Evolutionary conservation across 2,888 invertebrate species (phyloP).

Genomic region (Hydraecia micacea): DNA sequence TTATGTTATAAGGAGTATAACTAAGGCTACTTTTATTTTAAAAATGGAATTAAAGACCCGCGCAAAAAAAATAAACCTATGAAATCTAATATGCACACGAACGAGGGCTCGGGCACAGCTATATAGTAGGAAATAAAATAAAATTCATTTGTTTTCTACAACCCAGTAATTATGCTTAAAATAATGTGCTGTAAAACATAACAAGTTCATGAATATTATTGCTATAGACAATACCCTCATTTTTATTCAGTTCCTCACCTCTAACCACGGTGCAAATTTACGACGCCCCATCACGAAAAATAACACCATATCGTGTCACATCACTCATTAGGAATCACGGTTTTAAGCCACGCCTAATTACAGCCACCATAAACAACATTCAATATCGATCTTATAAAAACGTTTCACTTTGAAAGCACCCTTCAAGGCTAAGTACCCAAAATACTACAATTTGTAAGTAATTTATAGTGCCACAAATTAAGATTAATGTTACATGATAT

Average conservation of each 20-base stretch:
- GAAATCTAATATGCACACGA: background rate
- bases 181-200: conserved; percentile 36
- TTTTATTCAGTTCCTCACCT: conserved; percentile 30
- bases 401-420: conserved; percentile 42
- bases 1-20: background rate
- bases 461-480: conserved; percentile 64
- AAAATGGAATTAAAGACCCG: background rate
- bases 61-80: background rate
- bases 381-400: conserved; percentile 44
- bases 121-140: conserved; percentile 19
- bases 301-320: conserved; percentile 37
- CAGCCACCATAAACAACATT: conserved; percentile 38
- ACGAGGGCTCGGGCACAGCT: too few relatives aligned
- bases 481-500: conserved; percentile 63
- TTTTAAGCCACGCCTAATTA: conserved; percentile 49
- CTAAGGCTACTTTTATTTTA: background rate
- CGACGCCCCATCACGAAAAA: conserved; percentile 28
- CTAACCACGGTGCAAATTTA: conserved; percentile 42
- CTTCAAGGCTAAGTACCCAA: conserved; percentile 50
- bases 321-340: conserved; percentile 29
- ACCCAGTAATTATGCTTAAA: conserved; percentile 5
- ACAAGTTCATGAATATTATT: conserved; percentile 30
- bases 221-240: background rate
- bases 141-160: conserved; percentile 5
- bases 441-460: conserved; percentile 62